phyloP scores from a whole-genome alignment of 2,797 vertebrate species.

The Danio albolineatus region DNA sequence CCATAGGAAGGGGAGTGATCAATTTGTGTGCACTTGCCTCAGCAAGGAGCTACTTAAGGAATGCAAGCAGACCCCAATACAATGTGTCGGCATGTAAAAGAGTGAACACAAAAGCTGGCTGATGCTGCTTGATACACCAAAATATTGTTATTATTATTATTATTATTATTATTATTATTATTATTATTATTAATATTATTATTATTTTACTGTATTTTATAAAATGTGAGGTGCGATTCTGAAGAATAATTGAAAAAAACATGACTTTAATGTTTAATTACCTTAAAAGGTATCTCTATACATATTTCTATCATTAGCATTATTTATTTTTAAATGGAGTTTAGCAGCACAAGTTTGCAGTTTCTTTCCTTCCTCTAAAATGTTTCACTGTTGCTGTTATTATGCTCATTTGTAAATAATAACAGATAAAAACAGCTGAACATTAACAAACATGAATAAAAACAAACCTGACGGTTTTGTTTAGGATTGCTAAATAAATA shows the following conservation, averaged over 20 bases:
- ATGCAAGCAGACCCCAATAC: not conserved
- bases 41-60: slow-evolving; percentile 34
- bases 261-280: not conserved
- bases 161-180: no score
- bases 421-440: not conserved
- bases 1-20: slow-evolving; percentile 64
- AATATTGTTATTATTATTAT: not conserved
- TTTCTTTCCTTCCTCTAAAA: not conserved
- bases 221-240: not conserved
- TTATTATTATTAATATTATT: not conserved
- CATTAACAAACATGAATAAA: not conserved
- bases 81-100: not conserved
- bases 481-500: not conserved
- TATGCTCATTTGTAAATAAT: not conserved
- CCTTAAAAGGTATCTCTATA: not conserved
- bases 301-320: not conserved
- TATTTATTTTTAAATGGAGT: not conserved
- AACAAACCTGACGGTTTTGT: slow-evolving; percentile 1
- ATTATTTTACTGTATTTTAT: not conserved
- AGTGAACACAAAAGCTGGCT: not conserved
- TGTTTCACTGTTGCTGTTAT: not conserved
- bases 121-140: not conserved
- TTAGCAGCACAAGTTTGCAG: not conserved
- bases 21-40: slow-evolving; percentile 54
- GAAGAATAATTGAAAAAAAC: not conserved